These are phyloP conservation scores for Synergus japonicus DNA, from an alignment of 2,888 invertebrate species.

Conservation along the genomic window DNA sequence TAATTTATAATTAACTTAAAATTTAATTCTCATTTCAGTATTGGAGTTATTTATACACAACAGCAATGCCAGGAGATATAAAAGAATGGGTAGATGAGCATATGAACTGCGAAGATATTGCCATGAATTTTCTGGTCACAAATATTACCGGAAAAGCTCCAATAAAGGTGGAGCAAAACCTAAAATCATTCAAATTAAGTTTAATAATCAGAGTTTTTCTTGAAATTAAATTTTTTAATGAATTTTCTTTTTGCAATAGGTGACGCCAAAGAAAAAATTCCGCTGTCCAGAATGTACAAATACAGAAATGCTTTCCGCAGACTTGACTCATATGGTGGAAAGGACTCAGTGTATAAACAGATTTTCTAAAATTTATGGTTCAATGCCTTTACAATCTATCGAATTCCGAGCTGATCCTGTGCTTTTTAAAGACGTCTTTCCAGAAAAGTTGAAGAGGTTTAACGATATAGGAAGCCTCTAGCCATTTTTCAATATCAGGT, in stretches of 20 bases:
- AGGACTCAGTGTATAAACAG: constrained; percentile 93
- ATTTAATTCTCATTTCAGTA: constrained; percentile 78
- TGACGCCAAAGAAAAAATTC: constrained; percentile 97
- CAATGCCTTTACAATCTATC: constrained; percentile 91
- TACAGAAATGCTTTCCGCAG: constrained; percentile 95
- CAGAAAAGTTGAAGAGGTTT: constrained; percentile 91
- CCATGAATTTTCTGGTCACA: constrained; percentile 97
- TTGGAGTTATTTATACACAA: constrained; percentile 96
- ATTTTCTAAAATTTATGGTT: constrained; percentile 87
- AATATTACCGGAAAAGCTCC: constrained; percentile 96
- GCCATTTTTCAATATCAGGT: constrained; percentile 30
- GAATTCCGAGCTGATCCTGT: constrained; percentile 98
- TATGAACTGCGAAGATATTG: constrained; percentile 99
- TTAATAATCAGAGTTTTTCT: constrained; percentile 3
- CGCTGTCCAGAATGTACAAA: constrained; percentile 97
- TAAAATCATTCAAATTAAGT: neutral
- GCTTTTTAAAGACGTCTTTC: constrained; percentile 90
- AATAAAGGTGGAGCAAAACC: constrained; percentile 84
- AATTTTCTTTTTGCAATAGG: constrained; percentile 78
- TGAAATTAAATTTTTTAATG: constrained; percentile 22
- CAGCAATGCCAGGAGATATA: constrained; percentile 90
- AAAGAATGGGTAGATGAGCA: constrained; percentile 94
- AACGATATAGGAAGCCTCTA: constrained; percentile 94
- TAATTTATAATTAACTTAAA: neutral
- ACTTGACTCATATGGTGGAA: constrained; percentile 94